These are phyloP conservation scores for Psettodes erumei DNA, from an alignment of 2,113 vertebrate species.

Conservation along the genomic window DNA sequence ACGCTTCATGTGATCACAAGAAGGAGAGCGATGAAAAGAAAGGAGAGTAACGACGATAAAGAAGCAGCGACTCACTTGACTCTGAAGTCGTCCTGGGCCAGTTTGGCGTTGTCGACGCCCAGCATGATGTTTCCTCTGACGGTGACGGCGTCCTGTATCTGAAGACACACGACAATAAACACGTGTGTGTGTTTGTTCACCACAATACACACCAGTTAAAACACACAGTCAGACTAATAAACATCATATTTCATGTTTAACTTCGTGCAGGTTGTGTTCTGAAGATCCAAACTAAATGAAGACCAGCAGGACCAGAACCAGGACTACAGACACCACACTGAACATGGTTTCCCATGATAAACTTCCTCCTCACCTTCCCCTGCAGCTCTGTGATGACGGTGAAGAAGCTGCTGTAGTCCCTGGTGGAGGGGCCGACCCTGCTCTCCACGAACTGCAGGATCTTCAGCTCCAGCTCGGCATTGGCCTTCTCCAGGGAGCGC, in stretches of 20 bases:
- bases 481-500: slow-evolving; percentile 71
- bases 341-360: slow-evolving; percentile 10
- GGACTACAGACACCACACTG: neutral
- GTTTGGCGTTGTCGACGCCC: slow-evolving; percentile 83
- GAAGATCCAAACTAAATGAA: too few relatives aligned
- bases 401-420: slow-evolving; percentile 62
- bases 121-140: slow-evolving; percentile 72
- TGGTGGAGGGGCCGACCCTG: slow-evolving; percentile 32
- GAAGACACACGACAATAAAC: neutral
- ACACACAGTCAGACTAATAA: too few relatives aligned
- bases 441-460: slow-evolving; percentile 78
- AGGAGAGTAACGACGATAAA: neutral
- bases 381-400: slow-evolving; percentile 71
- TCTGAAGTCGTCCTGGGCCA: slow-evolving; percentile 86
- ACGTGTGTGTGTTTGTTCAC: neutral
- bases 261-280: too few relatives aligned
- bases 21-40: neutral
- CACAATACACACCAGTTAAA: too few relatives aligned
- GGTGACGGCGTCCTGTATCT: slow-evolving; percentile 74
- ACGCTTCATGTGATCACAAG: too few relatives aligned
- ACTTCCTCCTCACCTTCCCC: slow-evolving; percentile 65
- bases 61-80: slow-evolving; percentile 65
- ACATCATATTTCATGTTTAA: too few relatives aligned
- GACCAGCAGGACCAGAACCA: too few relatives aligned
- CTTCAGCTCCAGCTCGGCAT: slow-evolving; percentile 81